Conservation (phyloP, 1,140 invertebrate species). For the Philopotamus ludificatus region DNA sequence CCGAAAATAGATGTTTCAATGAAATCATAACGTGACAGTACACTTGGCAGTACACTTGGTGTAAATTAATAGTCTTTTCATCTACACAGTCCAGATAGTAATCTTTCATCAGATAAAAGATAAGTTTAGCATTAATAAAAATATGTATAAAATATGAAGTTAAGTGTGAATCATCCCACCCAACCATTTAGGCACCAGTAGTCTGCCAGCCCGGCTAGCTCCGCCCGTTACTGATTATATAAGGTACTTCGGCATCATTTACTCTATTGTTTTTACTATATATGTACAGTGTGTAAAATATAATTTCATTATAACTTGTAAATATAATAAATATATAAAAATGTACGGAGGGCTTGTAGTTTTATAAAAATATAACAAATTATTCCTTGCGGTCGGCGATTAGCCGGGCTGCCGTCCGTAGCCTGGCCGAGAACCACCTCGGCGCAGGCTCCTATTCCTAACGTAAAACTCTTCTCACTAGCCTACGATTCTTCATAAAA, state of each 20-base stretch:
- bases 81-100: constrained; percentile 21
- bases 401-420: constrained; percentile 23
- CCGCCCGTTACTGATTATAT: constrained; percentile 25
- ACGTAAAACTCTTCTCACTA: constrained; percentile 38
- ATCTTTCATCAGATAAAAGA: constrained; percentile 28
- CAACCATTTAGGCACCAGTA: constrained; percentile 42
- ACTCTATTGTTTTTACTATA: constrained; percentile 35
- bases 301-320: constrained; percentile 42
- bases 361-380: constrained; percentile 43
- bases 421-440: neutral
- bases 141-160: constrained; percentile 43
- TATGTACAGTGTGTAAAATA: constrained; percentile 43
- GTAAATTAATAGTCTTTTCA: constrained; percentile 9
- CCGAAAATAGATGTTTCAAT: too few relatives aligned
- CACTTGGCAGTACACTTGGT: neutral
- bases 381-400: constrained; percentile 33
- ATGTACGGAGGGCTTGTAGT: constrained; percentile 42
- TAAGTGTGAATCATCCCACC: constrained; percentile 40
- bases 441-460: constrained; percentile 37
- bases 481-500: constrained; percentile 36
- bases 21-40: too few relatives aligned
- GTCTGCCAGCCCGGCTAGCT: constrained; percentile 30
- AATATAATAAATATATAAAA: constrained; percentile 43
- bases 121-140: constrained; percentile 37
- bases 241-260: constrained; percentile 41